phyloP scores from a whole-genome alignment of 2,797 vertebrate genomes.

The Eupleurogrammus muticus region DNA sequence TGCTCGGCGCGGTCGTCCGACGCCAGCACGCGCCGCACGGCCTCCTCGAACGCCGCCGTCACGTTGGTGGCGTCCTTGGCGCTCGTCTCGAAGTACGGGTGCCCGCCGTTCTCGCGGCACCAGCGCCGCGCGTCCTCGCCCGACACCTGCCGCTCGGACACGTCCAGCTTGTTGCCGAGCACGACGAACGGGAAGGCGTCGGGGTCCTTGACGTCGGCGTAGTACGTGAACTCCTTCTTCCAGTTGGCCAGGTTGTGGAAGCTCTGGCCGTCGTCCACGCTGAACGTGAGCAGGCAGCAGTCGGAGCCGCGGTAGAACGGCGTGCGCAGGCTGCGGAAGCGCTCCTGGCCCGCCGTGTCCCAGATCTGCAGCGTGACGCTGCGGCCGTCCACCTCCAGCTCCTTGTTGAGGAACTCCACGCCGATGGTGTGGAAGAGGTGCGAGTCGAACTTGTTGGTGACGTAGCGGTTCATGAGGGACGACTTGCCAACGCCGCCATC shows the following conservation, averaged over 20 bases:
- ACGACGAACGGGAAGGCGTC: slow-evolving; percentile 95
- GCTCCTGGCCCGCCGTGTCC: slow-evolving; percentile 98
- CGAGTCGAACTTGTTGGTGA: slow-evolving; percentile 95
- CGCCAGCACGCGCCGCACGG: slow-evolving; percentile 88
- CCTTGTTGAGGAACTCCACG: slow-evolving; percentile 97
- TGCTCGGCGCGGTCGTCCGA: slow-evolving; percentile 84
- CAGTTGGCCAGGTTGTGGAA: slow-evolving; percentile 94
- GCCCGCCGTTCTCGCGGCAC: slow-evolving; percentile 93
- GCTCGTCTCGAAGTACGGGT: slow-evolving; percentile 96
- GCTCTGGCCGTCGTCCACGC: slow-evolving; percentile 94
- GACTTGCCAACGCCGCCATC: slow-evolving; percentile 98
- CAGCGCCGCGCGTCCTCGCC: slow-evolving; percentile 91
- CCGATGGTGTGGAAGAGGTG: slow-evolving; percentile 98
- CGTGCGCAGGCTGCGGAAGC: slow-evolving; percentile 95
- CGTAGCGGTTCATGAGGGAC: slow-evolving; percentile 98
- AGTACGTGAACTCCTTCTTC: slow-evolving; percentile 97
- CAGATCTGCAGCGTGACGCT: slow-evolving; percentile 96
- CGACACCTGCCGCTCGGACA: slow-evolving; percentile 91
- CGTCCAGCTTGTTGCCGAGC: slow-evolving; percentile 95
- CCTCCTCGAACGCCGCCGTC: slow-evolving; percentile 93
- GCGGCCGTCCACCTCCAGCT: slow-evolving; percentile 94
- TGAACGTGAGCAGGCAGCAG: slow-evolving; percentile 97
- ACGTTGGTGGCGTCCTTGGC: slow-evolving; percentile 96
- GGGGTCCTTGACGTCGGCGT: slow-evolving; percentile 94
- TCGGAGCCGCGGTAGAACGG: slow-evolving; percentile 98